These are phyloP conservation scores for Tridacna gigas DNA, from an alignment of 2,888 invertebrate genomes.

Conservation along the genomic window DNA sequence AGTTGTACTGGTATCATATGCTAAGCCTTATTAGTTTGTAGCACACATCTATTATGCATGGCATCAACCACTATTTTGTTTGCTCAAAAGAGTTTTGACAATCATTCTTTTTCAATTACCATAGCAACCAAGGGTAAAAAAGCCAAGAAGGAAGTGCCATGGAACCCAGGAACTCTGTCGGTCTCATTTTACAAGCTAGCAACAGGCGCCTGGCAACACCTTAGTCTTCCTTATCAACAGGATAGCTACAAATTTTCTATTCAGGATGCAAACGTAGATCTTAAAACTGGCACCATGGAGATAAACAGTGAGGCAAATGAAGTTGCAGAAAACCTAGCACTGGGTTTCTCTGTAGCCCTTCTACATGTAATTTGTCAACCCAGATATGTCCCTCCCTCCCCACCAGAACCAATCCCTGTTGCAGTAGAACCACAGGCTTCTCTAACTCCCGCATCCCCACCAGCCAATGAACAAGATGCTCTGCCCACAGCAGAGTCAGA, in stretches of 20 bases:
- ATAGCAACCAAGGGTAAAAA: conserved; percentile 72
- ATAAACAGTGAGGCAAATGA: conserved; percentile 74
- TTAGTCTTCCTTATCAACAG: conserved; percentile 73
- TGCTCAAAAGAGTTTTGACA: no score
- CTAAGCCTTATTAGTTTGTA: no score
- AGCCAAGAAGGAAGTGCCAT: conserved; percentile 79
- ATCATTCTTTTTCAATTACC: background rate
- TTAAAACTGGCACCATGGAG: conserved; percentile 76
- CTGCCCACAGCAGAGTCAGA: conserved; percentile 29
- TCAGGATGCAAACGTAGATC: conserved; percentile 74
- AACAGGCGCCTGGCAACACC: conserved; percentile 68
- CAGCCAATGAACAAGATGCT: conserved; percentile 15
- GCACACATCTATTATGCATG: no score
- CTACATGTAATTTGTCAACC: conserved; percentile 86
- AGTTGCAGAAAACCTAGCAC: conserved; percentile 85
- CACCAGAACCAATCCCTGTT: conserved; percentile 58
- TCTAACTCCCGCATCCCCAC: conserved; percentile 35
- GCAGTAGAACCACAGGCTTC: conserved; percentile 36
- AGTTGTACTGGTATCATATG: no score
- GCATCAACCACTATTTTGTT: no score
- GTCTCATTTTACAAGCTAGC: conserved; percentile 76
- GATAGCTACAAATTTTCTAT: conserved; percentile 70
- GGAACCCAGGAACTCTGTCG: conserved; percentile 80
- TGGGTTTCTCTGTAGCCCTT: conserved; percentile 85
- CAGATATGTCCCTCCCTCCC: conserved; percentile 73